These are phyloP conservation scores for Sorex araneus DNA, from an alignment of 2,113 vertebrate genomes.

Conservation along the genomic window DNA sequence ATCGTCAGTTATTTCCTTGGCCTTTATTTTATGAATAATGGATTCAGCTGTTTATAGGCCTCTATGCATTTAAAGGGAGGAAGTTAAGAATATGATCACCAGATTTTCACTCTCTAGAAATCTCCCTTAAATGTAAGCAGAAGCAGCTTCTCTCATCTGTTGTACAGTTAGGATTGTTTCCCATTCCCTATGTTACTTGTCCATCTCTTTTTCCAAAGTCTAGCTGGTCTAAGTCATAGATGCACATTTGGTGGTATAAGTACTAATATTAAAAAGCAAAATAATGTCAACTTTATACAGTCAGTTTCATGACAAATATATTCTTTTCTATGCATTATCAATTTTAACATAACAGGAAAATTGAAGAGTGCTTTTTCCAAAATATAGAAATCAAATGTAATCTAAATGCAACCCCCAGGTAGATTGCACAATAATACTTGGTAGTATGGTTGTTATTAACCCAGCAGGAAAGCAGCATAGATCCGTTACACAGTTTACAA, in stretches of 20 bases:
- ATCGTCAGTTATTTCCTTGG: conserved; percentile 71
- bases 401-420: conserved; percentile 87
- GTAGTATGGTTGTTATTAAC: conserved; percentile 83
- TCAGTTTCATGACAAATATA: conserved; percentile 79
- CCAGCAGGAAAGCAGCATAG: conserved; percentile 84
- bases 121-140: conserved; percentile 66
- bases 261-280: conserved; percentile 80
- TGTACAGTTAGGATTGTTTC: conserved; percentile 68
- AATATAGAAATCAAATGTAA: conserved; percentile 87
- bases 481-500: conserved; percentile 75
- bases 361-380: conserved; percentile 85
- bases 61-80: conserved; percentile 75
- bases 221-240: conserved; percentile 75
- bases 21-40: conserved; percentile 84
- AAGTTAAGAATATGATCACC: conserved; percentile 68
- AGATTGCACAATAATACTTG: conserved; percentile 82
- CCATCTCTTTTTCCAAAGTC: conserved; percentile 70
- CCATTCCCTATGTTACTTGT: conserved; percentile 73
- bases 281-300: conserved; percentile 80
- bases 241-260: conserved; percentile 75
- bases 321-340: conserved; percentile 84
- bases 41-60: conserved; percentile 58
- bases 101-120: conserved; percentile 79
- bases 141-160: conserved; percentile 59
- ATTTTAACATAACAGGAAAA: conserved; percentile 87